Base-by-base conservation (phyloP, 2,113 vertebrate genomes). In the Meriones unguiculatus region DNA sequence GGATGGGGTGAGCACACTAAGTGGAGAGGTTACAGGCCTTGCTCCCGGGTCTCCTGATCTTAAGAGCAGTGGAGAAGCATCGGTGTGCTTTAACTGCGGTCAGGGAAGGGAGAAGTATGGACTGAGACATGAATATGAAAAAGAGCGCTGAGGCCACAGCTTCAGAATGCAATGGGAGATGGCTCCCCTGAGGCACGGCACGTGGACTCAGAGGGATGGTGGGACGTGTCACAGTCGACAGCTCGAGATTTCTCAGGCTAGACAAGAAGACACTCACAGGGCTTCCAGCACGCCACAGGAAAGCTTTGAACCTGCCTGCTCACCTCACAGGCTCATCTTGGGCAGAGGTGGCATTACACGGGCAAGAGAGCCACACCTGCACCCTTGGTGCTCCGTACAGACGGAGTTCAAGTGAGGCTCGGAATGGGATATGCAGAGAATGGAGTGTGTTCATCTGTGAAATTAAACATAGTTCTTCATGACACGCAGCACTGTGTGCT, bases 391-490 rank as follows among this genome's bases (percentile, higher is more conserved):
- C 24, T 92, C 95, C 95, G 97, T 98, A 98, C 98, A 98, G 98
- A 98, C 95, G 96, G 98, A 98, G 97, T 77, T 96, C 98, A 96
- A 90, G 93, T 14, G 90, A 95, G 97, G 87, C 75, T 93, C 87
- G 90, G 96, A 97, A 95, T 97, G 93, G 89, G 87, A 97, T 95
- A 97, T 96, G 96, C 72, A 88, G 96, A 98, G 98, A 98, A 98
- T 57, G 97, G 98, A 97, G 98, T 87, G 98, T 98, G 98, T 98
- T 99, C 98, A 98, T 98, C 98, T 98, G 98, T 99, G 98, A 99
- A 99, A 99, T 99, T 98, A 98, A 98, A 98, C 98, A 98, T 97
- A 98, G 98, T 97, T 97, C 96, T 98, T 98, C 98, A 98, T 97
- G 98, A 98, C 98, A 93, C 25, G 80, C 96, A 96, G 65, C 97